Conservation (phyloP, 2,888 invertebrate genomes). For the Tanytarsus gracilentus region DNA sequence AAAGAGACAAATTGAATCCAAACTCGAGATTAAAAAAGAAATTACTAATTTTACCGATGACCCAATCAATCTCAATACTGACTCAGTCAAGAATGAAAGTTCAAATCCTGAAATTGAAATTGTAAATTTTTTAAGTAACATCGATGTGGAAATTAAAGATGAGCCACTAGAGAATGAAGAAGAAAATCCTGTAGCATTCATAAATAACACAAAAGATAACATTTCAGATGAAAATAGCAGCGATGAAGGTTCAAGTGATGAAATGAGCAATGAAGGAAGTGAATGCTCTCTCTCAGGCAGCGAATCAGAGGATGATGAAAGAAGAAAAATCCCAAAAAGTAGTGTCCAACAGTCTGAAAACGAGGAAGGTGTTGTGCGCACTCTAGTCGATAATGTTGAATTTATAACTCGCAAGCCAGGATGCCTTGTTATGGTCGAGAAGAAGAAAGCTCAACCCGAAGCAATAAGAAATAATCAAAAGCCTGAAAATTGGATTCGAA, state of each 20-base stretch:
- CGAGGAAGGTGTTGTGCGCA: background rate
- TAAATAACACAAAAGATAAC: background rate
- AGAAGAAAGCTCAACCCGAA: background rate
- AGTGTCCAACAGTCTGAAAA: background rate
- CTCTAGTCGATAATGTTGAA: background rate
- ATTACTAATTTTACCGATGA: background rate
- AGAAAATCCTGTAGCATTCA: no score
- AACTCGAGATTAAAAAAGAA: background rate
- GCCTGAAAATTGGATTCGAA: slow-evolving; percentile 11
- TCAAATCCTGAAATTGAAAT: no score
- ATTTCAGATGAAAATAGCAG: background rate
- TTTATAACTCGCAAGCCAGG: slow-evolving; percentile 1
- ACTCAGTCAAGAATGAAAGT: background rate
- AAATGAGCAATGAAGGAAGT: background rate
- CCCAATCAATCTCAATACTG: background rate
- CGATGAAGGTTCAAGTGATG: background rate
- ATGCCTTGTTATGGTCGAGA: background rate
- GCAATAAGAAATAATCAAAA: background rate
- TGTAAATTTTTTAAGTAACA: no score
- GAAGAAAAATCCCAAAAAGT: background rate
- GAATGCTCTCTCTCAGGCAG: no score
- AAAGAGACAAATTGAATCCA: background rate
- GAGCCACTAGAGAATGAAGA: background rate
- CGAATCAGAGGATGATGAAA: background rate
- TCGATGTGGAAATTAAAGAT: no score